These are phyloP conservation scores for Pachymerium ferrugineum DNA, from an alignment of 2,888 invertebrate genomes.

Conservation along the genomic window DNA sequence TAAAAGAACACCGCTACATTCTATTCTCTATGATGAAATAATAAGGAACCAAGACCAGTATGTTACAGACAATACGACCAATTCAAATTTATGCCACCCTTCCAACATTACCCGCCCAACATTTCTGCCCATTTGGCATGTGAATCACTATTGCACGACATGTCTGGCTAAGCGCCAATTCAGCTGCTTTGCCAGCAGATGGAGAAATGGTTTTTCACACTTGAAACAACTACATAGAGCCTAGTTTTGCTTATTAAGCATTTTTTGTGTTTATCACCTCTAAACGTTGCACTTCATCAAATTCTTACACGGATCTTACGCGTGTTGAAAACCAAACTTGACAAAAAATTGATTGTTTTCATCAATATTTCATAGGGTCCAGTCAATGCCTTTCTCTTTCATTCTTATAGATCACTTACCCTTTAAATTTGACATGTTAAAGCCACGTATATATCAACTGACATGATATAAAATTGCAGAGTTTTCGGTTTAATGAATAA, in stretches of 20 bases:
- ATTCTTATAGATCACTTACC: neutral
- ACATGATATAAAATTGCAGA: too few relatives aligned
- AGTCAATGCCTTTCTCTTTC: neutral
- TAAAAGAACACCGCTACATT: too few relatives aligned
- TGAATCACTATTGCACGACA: neutral
- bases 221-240: neutral
- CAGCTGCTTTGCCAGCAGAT: neutral
- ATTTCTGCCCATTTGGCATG: conserved; percentile 6
- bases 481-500: too few relatives aligned
- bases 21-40: too few relatives aligned
- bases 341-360: conserved; percentile 11
- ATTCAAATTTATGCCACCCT: neutral
- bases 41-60: too few relatives aligned
- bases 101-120: neutral
- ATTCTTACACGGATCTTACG: too few relatives aligned
- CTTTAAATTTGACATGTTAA: neutral
- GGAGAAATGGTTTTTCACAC: conserved; percentile 8
- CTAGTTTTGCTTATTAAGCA: neutral
- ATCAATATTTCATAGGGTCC: neutral
- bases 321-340: neutral
- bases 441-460: conserved; percentile 6
- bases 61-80: neutral
- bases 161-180: neutral
- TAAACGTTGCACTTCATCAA: neutral
- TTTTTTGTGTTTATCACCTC: neutral